Conservation (phyloP, 2,113 vertebrate genomes). For the Tauraco erythrolophus region DNA sequence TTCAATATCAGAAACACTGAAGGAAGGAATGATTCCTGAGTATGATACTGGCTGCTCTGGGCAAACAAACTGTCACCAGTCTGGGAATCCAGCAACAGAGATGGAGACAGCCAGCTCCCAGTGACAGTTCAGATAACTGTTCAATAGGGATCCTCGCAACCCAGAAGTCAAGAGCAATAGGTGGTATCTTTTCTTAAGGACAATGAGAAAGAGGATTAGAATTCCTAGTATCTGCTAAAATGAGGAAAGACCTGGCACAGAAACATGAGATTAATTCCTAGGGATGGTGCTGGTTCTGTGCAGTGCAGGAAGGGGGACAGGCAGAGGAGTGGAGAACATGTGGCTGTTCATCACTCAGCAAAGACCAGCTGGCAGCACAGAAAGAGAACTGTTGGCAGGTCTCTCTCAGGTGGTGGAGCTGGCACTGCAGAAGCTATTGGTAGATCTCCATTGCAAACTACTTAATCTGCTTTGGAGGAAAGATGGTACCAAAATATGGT, state of each 20-base stretch:
- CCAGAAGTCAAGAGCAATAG: not conserved
- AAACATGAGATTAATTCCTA: not conserved
- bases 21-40: not conserved
- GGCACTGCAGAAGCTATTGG: not conserved
- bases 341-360: not conserved
- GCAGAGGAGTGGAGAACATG: not conserved
- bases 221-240: not conserved
- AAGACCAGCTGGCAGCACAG: not conserved
- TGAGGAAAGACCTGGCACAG: not conserved
- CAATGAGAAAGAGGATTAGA: not conserved
- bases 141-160: not conserved
- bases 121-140: not conserved
- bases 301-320: not conserved
- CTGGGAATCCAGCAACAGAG: not conserved
- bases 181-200: not conserved
- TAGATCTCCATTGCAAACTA: not conserved
- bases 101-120: not conserved
- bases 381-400: not conserved
- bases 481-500: not conserved
- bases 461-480: not conserved
- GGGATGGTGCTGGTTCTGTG: fast-evolving
- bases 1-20: not conserved
- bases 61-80: not conserved
- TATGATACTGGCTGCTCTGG: not conserved
- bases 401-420: not conserved